Conservation (phyloP, 1,140 invertebrate genomes). For the Eupristina koningsbergeri region DNA sequence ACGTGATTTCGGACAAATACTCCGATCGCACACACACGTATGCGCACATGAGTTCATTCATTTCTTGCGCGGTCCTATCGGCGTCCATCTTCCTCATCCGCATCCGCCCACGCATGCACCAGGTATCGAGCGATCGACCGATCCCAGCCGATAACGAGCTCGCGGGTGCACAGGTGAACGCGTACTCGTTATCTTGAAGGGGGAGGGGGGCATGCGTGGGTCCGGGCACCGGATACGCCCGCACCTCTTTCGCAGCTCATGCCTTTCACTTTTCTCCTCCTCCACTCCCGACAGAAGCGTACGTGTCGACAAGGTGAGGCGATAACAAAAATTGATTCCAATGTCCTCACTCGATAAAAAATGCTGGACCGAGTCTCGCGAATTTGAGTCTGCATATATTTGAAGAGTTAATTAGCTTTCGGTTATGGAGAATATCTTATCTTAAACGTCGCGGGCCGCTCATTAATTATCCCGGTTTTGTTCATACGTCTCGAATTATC, state of each 20-base stretch:
- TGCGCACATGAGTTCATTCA: background rate
- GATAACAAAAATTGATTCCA: conserved; percentile 43
- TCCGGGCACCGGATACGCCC: too few relatives aligned
- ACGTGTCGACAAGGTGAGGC: background rate
- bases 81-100: background rate
- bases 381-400: background rate
- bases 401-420: conserved; percentile 6
- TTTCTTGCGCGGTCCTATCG: background rate
- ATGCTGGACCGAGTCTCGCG: conserved; percentile 6
- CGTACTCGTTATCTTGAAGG: background rate
- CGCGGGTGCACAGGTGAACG: background rate
- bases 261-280: background rate
- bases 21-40: background rate
- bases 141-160: conserved; percentile 22
- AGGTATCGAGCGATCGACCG: conserved; percentile 1
- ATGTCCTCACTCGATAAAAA: conserved; percentile 51
- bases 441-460: conserved; percentile 13
- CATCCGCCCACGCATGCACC: background rate
- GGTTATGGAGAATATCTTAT: conserved; percentile 33
- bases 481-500: conserved; percentile 28
- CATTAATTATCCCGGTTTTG: conserved; percentile 26
- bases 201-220: background rate
- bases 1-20: background rate
- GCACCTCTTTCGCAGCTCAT: background rate
- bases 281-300: background rate